Evolutionary conservation across 2,888 invertebrate species (phyloP), one percentile per base, ranked within the genome.

Genomic region (Acanthosepion pharaonis): DNA sequence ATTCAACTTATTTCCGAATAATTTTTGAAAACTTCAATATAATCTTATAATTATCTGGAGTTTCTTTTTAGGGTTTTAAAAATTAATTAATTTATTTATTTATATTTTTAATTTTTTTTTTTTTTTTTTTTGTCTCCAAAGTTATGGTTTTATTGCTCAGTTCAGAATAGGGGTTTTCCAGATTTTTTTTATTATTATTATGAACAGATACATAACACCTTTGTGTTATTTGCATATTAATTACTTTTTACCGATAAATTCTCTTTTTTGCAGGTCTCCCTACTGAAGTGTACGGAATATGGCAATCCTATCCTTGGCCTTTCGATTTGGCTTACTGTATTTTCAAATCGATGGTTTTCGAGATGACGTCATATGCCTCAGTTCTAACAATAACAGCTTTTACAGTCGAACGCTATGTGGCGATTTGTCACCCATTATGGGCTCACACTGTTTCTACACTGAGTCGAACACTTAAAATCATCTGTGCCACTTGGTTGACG

Each of bases 371-470:
- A 0, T 99, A 99, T 97, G 99, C 99, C 0, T 99, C 99, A 0
- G 99, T 99, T 93, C 97, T 99, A 96, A 99, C 99, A 42, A 99
- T 99, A 96, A 99, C 99, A 91, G 99, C 99, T 2, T 99, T 99
- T 97, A 99, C 99, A 0, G 98, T 98, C 97, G 99, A 99, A 98
- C 98, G 99, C 93, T 98, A 99, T 98, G 97, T 99, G 95, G 99
- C 99, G 55, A 99, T 99, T 96, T 99, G 99, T 97, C 98, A 99
- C 97, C 99, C 99, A 0, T 97, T 99, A 91, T 98, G 98, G 97
- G 98, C 98, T 95, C 98, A 99, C 97, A 98, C 98, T 92, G 98
- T 99, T 98, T 98, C 98, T 0, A 98, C 98, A 3, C 98, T 99
- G 64, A 98, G 98, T 94, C 98, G 99, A 49, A 98, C 99, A 4